These are phyloP conservation scores for Phylloscopus trochilus DNA, from an alignment of 2,113 vertebrate genomes.

Conservation along the genomic window DNA sequence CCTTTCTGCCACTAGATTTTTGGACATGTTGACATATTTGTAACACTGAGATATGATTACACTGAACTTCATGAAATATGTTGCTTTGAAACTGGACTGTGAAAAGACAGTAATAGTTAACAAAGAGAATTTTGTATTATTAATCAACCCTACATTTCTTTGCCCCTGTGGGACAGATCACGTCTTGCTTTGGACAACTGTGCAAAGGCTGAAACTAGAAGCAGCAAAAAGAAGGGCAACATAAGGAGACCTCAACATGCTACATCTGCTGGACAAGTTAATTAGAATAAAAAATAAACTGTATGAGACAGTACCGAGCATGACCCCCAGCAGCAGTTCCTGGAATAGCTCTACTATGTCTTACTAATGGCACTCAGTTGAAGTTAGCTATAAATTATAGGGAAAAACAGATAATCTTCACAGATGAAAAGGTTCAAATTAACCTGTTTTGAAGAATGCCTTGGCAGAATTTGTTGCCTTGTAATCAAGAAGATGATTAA, in stretches of 20 bases:
- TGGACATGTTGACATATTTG: neutral
- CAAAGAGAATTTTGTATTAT: neutral
- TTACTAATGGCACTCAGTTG: neutral
- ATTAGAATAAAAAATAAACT: neutral
- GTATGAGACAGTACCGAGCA: neutral
- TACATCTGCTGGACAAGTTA: conserved; percentile 12
- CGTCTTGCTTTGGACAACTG: neutral
- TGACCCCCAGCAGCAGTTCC: neutral
- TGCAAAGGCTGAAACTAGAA: neutral
- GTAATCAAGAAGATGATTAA: neutral
- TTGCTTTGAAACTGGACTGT: neutral
- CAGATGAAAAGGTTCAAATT: neutral
- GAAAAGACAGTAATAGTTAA: neutral
- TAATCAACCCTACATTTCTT: neutral
- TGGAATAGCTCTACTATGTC: neutral
- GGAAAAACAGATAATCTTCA: neutral
- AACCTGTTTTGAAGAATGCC: neutral
- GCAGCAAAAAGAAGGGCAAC: neutral
- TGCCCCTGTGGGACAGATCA: neutral
- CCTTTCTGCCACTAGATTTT: neutral
- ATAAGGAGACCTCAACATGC: neutral
- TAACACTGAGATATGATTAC: neutral
- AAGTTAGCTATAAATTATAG: neutral
- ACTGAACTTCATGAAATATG: neutral
- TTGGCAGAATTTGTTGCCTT: neutral